Percentiles rank a stretch among this genome's conserved stretches.
These are phyloP conservation scores for Lucilia cuprina DNA, from an alignment of 1,140 invertebrate species.

Conservation along the genomic window DNA sequence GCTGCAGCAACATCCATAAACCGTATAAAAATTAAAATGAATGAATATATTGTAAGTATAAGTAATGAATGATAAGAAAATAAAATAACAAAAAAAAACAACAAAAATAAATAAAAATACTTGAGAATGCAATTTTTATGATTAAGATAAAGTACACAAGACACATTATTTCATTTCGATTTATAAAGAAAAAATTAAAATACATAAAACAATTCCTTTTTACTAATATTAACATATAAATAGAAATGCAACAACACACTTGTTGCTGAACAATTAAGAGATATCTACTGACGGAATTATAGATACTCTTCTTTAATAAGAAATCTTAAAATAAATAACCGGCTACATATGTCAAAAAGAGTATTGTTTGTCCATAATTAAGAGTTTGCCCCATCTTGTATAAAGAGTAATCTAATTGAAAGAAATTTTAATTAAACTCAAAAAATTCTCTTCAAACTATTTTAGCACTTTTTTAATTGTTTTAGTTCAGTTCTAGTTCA, in stretches of 20 bases:
- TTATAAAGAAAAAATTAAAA: neutral
- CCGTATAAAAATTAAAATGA: neutral
- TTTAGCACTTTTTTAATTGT: too few species aligned
- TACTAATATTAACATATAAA: neutral
- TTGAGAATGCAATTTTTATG: neutral
- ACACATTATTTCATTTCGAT: neutral
- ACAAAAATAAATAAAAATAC: neutral
- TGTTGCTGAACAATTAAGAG: neutral
- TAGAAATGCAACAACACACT: neutral
- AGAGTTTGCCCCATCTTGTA: too few species aligned
- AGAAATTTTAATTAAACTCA: too few species aligned
- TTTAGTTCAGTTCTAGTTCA: too few species aligned
- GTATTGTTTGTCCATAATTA: too few species aligned
- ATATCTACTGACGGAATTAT: too few species aligned
- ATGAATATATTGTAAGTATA: neutral
- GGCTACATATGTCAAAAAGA: too few species aligned
- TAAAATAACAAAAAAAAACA: neutral
- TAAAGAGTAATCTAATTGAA: too few species aligned
- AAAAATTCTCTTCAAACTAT: too few species aligned
- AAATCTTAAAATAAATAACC: too few species aligned
- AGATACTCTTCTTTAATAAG: too few species aligned
- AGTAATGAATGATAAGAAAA: neutral
- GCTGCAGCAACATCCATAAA: too few species aligned
- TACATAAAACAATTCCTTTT: neutral
- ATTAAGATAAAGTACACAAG: conserved; percentile 15